Conservation (phyloP, 2,888 invertebrate species). For the Alcis repandata region DNA sequence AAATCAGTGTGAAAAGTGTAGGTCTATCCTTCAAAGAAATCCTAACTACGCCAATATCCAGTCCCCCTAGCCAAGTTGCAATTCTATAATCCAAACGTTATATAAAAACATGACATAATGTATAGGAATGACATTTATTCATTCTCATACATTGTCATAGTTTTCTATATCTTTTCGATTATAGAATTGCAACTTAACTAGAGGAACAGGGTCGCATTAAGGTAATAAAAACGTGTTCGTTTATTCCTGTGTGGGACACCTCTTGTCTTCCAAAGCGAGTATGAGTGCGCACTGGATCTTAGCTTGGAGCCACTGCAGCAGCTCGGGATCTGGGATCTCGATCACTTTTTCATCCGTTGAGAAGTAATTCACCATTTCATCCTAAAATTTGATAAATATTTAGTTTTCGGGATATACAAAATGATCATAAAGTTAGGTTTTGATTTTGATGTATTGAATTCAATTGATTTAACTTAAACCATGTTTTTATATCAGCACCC, state of each 20-base stretch:
- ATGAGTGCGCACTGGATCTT: conserved; percentile 92
- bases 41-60: not conserved
- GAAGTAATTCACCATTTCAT: conserved; percentile 85
- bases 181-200: too few species aligned
- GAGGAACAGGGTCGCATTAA: not conserved
- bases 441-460: too few species aligned
- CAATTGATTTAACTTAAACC: too few species aligned
- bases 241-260: conserved; percentile 74
- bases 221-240: not conserved
- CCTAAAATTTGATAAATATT: conserved; percentile 65
- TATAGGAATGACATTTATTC: too few species aligned
- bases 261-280: conserved; percentile 91
- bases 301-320: conserved; percentile 90
- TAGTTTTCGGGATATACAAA: not conserved
- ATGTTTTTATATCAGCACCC: too few species aligned
- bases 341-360: conserved; percentile 89
- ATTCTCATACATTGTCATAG: too few species aligned
- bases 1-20: not conserved
- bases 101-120: too few species aligned
- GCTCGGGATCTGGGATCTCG: conserved; percentile 87
- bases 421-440: too few species aligned
- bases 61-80: too few species aligned
- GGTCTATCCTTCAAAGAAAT: not conserved
- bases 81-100: too few species aligned
- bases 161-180: too few species aligned